These are phyloP conservation scores for Phalacrocorax carbo DNA, from an alignment of 2,113 vertebrate species.

Conservation along the genomic window DNA sequence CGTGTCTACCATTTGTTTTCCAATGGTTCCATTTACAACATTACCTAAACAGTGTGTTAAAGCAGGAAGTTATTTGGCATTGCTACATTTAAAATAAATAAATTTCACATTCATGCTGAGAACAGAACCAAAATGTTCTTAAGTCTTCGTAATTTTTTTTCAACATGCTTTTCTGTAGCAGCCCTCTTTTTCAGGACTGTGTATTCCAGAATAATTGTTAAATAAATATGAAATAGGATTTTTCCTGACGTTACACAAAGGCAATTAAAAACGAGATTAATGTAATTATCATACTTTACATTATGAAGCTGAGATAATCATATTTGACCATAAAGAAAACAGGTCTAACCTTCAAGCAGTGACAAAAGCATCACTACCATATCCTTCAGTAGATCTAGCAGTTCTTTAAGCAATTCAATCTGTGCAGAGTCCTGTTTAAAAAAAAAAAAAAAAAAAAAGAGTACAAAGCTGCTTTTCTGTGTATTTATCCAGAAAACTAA, in stretches of 20 bases:
- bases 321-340: not conserved
- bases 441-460: constrained; percentile 23
- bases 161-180: not conserved
- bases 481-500: not conserved
- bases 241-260: not conserved
- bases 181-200: not conserved
- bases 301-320: not conserved
- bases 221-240: not conserved
- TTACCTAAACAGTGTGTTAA: constrained; percentile 82
- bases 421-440: constrained; percentile 90
- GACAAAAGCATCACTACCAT: constrained; percentile 99
- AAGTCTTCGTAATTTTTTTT: not conserved
- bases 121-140: not conserved
- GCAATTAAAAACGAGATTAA: not conserved
- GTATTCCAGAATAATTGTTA: not conserved
- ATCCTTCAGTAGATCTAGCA: constrained; percentile 96
- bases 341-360: constrained; percentile 89
- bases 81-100: not conserved
- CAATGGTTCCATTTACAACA: constrained; percentile 97
- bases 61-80: constrained; percentile 27
- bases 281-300: not conserved
- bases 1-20: constrained; percentile 99
- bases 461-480: not conserved
- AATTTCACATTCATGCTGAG: not conserved
- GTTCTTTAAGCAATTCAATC: constrained; percentile 95